Percentiles rank a stretch among this genome's conserved stretches.
phyloP scores from a whole-genome alignment of 2,113 vertebrate genomes.

The Anhinga anhinga region DNA sequence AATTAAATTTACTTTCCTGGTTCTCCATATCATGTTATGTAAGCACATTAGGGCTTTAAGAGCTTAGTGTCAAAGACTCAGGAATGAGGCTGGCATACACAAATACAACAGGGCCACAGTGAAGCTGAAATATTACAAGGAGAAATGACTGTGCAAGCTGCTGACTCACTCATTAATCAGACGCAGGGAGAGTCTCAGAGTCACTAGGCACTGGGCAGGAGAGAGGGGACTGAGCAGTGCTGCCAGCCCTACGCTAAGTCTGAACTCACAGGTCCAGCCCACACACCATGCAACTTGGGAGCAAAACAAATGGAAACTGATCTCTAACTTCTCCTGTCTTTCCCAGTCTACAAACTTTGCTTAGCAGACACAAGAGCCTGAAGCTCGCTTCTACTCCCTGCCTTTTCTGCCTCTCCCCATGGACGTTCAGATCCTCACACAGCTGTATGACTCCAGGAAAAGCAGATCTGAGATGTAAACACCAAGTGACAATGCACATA shows the following conservation, averaged over 20 bases:
- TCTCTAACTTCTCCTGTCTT: not conserved
- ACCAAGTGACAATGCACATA: not conserved
- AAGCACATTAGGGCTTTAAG: conserved; percentile 41
- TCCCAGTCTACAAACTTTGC: not conserved
- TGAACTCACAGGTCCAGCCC: not conserved
- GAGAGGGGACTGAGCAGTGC: not conserved
- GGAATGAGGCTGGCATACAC: not conserved
- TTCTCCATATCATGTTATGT: conserved; percentile 16
- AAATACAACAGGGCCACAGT: not conserved
- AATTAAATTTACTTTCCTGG: conserved; percentile 38
- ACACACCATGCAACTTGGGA: not conserved
- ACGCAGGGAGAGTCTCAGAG: not conserved
- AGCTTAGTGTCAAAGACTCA: conserved; percentile 11
- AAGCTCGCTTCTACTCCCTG: not conserved
- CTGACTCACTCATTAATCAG: conserved; percentile 38
- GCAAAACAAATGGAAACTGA: not conserved
- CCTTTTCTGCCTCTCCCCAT: not conserved
- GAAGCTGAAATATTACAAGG: not conserved
- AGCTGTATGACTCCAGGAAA: not conserved
- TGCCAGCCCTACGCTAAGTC: not conserved
- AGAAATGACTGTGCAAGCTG: not conserved
- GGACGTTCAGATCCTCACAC: not conserved
- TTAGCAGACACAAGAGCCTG: not conserved
- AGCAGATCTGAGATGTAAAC: not conserved
- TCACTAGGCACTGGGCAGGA: not conserved